Percentiles rank a stretch among this genome's conserved stretches.
Evolutionary conservation across 2,113 vertebrate species (phyloP).

Genomic region (Desmodus rotundus): DNA sequence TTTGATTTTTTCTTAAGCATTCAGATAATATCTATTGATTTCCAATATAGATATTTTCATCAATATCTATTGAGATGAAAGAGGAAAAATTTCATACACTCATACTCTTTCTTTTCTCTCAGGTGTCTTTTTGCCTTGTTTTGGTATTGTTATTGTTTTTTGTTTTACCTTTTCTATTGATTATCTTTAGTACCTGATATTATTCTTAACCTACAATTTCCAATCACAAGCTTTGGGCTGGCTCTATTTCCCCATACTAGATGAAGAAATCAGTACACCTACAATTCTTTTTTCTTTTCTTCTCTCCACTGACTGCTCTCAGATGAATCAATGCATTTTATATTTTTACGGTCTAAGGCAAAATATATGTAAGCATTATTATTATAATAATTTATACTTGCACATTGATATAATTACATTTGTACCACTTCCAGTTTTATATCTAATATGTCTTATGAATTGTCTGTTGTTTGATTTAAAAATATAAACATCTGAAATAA

Average conservation of each 20-base stretch:
- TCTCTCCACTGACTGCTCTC: background rate
- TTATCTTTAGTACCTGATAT: background rate
- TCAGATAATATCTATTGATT: background rate
- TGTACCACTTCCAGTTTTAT: background rate
- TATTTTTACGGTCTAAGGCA: background rate
- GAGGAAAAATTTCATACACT: background rate
- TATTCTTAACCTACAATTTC: background rate
- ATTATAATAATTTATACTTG: background rate
- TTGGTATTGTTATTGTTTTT: background rate
- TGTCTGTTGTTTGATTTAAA: background rate
- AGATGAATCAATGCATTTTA: background rate
- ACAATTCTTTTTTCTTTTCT: background rate
- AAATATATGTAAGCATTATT: background rate
- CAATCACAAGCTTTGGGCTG: background rate
- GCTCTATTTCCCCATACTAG: background rate
- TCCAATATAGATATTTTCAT: too few species aligned
- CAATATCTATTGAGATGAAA: background rate
- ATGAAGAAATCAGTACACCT: background rate
- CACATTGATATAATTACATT: background rate
- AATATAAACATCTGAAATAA: conserved; percentile 6
- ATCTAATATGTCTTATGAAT: background rate
- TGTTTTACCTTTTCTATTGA: background rate
- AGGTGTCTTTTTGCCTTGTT: background rate
- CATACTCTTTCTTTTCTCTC: background rate
- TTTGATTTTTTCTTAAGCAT: conserved; percentile 18